phyloP scores from a whole-genome alignment of 53 echinoderm and acorn worm species.

The Zoroaster sp. region DNA sequence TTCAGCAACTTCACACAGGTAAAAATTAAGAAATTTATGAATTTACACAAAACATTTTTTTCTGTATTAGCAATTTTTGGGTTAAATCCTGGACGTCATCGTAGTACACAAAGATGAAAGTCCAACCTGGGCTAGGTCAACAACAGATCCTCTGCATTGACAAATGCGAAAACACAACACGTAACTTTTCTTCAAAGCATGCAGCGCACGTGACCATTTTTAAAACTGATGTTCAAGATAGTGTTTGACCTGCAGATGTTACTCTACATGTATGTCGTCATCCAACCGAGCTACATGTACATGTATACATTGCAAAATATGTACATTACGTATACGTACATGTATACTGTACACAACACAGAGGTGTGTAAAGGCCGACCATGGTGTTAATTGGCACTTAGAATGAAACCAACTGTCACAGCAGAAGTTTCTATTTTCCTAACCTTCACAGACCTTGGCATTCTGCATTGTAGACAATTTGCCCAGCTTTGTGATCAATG shows the following conservation, averaged over 20 bases:
- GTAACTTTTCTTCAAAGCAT: not conserved
- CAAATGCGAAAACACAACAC: no score
- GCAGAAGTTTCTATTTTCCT: not conserved
- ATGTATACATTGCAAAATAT: not conserved
- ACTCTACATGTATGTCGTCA: no score
- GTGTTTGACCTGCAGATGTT: not conserved
- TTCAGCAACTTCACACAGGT: no score
- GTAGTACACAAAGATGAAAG: no score
- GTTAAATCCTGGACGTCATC: no score
- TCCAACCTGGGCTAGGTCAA: no score
- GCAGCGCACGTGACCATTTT: not conserved
- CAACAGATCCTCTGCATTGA: no score
- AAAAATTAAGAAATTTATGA: no score
- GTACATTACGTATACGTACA: not conserved
- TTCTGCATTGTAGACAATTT: not conserved
- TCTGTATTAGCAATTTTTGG: no score
- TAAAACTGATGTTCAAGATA: not conserved
- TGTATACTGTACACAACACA: not conserved
- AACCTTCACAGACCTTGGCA: not conserved
- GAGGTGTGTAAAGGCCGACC: not conserved
- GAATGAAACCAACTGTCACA: not conserved
- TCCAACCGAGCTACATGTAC: no score
- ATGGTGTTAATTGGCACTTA: not conserved
- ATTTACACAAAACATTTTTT: no score
- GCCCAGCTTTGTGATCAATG: not conserved